Conservation (phyloP, 2,888 invertebrate genomes). For the Tetranychus truncatus region DNA sequence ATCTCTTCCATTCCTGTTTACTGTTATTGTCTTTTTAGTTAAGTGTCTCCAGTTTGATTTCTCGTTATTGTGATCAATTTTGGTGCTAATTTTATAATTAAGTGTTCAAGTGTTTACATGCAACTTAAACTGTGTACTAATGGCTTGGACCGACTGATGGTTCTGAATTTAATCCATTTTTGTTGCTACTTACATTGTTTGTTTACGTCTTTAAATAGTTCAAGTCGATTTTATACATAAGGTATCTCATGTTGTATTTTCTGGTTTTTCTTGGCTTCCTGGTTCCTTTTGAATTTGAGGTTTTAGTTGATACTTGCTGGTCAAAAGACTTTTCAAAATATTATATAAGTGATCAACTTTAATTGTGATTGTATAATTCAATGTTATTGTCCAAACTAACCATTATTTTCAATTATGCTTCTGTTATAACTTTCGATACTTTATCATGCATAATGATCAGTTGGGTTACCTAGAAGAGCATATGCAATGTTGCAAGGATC, state of each 20-base stretch:
- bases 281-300: neutral
- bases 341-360: slow-evolving; percentile 1
- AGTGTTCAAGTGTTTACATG: too few species aligned
- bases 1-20: neutral
- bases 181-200: too few species aligned
- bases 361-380: neutral
- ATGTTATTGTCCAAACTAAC: neutral
- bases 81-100: too few species aligned
- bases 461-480: neutral
- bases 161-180: too few species aligned
- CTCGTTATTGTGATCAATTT: too few species aligned
- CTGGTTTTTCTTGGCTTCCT: neutral
- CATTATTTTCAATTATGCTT: too few species aligned
- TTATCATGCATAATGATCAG: neutral
- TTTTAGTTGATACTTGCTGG: neutral
- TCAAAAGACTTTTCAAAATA: neutral
- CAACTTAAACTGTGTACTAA: too few species aligned
- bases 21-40: neutral
- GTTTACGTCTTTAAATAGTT: too few species aligned
- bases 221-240: too few species aligned
- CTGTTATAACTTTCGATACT: neutral
- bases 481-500: neutral
- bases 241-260: neutral
- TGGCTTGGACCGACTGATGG: too few species aligned
- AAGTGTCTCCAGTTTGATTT: neutral